These are phyloP conservation scores for Enteromius thamalakanensis DNA, from an alignment of 2,797 vertebrate genomes.

Conservation along the genomic window DNA sequence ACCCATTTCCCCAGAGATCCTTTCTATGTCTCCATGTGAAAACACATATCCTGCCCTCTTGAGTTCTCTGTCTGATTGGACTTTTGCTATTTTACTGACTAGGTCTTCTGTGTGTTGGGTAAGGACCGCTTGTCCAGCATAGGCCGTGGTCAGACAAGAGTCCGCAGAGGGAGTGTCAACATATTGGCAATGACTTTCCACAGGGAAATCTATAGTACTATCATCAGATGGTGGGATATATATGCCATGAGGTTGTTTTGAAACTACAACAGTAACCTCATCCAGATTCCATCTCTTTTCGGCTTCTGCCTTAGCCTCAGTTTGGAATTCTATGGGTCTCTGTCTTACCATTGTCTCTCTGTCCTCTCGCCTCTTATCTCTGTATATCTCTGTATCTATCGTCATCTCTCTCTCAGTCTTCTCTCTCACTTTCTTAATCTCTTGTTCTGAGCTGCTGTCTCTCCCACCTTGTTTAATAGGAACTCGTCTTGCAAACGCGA, in stretches of 20 bases:
- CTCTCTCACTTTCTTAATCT: conserved; percentile 31
- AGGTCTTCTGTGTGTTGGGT: conserved; percentile 69
- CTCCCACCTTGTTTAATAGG: conserved; percentile 69
- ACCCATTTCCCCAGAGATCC: not conserved
- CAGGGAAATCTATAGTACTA: not conserved
- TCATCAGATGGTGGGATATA: conserved; percentile 12
- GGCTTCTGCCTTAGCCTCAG: conserved; percentile 31
- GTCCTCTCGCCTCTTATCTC: conserved; percentile 45
- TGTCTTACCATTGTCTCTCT: conserved; percentile 32
- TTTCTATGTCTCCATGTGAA: not conserved
- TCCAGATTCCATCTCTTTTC: conserved; percentile 49
- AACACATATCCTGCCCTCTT: not conserved
- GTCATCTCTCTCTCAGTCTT: conserved; percentile 32
- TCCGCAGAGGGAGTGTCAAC: conserved; percentile 64
- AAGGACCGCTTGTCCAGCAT: conserved; percentile 37
- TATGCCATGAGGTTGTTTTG: conserved; percentile 21
- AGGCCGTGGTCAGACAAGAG: conserved; percentile 18
- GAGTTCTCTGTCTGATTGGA: conserved; percentile 32
- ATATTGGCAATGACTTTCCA: conserved; percentile 41
- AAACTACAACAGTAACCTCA: conserved; percentile 36
- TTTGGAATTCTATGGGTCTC: conserved; percentile 37
- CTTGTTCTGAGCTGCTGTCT: conserved; percentile 47
- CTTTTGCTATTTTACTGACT: conserved; percentile 65
- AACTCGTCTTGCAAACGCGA: conserved; percentile 71
- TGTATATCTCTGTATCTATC: conserved; percentile 35